Evolutionary conservation across 2,113 vertebrate species (phyloP).

Genomic region (Morphnarchus princeps): DNA sequence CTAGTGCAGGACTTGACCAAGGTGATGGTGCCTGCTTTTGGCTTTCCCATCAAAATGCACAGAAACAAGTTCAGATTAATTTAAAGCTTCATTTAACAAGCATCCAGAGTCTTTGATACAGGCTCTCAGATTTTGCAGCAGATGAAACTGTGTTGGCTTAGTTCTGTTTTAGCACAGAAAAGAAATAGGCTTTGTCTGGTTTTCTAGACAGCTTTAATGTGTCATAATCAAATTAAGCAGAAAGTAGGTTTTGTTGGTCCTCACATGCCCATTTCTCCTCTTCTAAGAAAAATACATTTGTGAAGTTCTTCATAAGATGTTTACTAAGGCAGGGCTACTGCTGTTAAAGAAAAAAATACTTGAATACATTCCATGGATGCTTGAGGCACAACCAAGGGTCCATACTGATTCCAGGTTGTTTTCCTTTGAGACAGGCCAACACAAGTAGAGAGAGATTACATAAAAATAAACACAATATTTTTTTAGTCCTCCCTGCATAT

Average conservation of each 20-base stretch:
- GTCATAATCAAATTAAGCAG: neutral
- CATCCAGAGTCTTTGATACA: neutral
- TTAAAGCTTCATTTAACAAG: neutral
- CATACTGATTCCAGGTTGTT: neutral
- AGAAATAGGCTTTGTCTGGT: neutral
- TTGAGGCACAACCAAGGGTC: neutral
- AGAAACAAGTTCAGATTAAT: neutral
- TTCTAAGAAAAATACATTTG: neutral
- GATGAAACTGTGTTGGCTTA: neutral
- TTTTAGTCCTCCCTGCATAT: neutral
- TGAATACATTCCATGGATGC: conserved; percentile 24
- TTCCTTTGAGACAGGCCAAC: neutral
- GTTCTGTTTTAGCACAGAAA: neutral
- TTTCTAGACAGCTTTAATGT: conserved; percentile 26
- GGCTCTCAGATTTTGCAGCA: neutral
- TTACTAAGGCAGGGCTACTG: neutral
- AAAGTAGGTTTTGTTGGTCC: neutral
- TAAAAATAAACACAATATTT: neutral
- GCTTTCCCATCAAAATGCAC: neutral
- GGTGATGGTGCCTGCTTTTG: neutral
- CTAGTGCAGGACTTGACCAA: neutral
- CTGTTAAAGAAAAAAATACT: neutral
- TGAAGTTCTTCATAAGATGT: neutral
- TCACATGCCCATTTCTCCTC: neutral
- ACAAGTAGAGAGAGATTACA: neutral